Evolutionary conservation across 2,113 vertebrate genomes (phyloP).

Genomic region (Dasyurus viverrinus): DNA sequence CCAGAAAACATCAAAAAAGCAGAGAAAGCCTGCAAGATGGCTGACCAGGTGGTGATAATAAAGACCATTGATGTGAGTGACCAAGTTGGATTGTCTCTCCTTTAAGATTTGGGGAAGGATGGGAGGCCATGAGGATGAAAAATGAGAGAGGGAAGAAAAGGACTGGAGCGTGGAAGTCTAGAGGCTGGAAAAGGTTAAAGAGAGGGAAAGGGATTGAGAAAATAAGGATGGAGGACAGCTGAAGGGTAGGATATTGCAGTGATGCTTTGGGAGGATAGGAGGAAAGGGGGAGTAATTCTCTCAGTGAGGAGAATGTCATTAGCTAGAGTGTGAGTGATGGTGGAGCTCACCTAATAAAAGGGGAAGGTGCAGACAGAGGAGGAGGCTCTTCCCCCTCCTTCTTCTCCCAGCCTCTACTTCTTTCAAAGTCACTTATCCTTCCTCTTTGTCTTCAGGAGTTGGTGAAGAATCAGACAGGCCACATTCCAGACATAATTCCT

Average conservation of each 20-base stretch:
- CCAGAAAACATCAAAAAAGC: conserved; percentile 74
- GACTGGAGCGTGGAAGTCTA: not conserved
- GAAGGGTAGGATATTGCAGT: not conserved
- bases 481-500: conserved; percentile 72
- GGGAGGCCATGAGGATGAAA: not conserved
- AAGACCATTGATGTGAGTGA: conserved; percentile 77
- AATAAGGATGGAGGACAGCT: rapidly evolving
- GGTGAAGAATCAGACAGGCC: conserved; percentile 72
- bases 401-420: not conserved
- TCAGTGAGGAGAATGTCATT: not conserved
- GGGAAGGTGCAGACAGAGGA: not conserved
- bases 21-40: conserved; percentile 78
- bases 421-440: not conserved
- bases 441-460: conserved; percentile 64
- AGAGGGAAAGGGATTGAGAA: not conserved
- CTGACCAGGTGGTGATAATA: conserved; percentile 72
- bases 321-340: no score
- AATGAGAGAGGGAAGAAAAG: not conserved
- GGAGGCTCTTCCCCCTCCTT: not conserved
- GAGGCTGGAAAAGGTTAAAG: not conserved
- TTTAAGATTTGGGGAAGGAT: rapidly evolving
- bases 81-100: rapidly evolving
- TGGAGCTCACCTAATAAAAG: not conserved
- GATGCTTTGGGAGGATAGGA: not conserved
- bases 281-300: not conserved